phyloP scores from a whole-genome alignment of 2,797 vertebrate species.

The Gouania willdenowi region DNA sequence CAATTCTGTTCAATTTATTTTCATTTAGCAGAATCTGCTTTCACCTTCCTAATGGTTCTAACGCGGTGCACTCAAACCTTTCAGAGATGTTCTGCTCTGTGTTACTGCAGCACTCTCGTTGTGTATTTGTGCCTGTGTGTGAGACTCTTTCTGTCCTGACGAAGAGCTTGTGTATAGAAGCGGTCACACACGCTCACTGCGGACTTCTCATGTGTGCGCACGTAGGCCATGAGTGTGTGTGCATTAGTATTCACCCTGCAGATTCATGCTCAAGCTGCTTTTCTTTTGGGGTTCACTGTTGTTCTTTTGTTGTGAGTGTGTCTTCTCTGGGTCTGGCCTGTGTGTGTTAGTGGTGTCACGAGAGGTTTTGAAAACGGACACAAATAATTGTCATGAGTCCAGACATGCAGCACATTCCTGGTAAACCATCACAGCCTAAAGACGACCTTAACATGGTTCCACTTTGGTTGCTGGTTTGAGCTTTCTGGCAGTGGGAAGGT shows the following conservation, averaged over 20 bases:
- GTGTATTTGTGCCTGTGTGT: constrained; percentile 13
- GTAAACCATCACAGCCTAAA: constrained; percentile 18
- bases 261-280: constrained; percentile 37
- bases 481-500: constrained; percentile 56
- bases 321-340: constrained; percentile 23
- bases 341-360: constrained; percentile 20
- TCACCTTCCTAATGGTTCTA: too few relatives aligned
- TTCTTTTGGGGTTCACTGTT: constrained; percentile 56
- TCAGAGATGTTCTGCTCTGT: constrained; percentile 8
- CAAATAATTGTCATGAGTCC: constrained; percentile 49
- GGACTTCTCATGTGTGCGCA: constrained; percentile 39
- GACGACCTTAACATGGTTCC: constrained; percentile 46
- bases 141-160: constrained; percentile 20
- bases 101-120: constrained; percentile 11
- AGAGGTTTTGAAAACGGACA: constrained; percentile 39
- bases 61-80: constrained; percentile 11
- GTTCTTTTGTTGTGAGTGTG: constrained; percentile 38
- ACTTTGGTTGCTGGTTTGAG: constrained; percentile 51
- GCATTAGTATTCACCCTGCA: constrained; percentile 66
- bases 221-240: constrained; percentile 2
- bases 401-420: constrained; percentile 41
- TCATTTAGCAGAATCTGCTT: too few relatives aligned
- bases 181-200: constrained; percentile 30
- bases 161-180: constrained; percentile 26
- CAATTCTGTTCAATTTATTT: too few relatives aligned